phyloP scores from a whole-genome alignment of 2,113 vertebrate species.

The Microtus richardsoni region DNA sequence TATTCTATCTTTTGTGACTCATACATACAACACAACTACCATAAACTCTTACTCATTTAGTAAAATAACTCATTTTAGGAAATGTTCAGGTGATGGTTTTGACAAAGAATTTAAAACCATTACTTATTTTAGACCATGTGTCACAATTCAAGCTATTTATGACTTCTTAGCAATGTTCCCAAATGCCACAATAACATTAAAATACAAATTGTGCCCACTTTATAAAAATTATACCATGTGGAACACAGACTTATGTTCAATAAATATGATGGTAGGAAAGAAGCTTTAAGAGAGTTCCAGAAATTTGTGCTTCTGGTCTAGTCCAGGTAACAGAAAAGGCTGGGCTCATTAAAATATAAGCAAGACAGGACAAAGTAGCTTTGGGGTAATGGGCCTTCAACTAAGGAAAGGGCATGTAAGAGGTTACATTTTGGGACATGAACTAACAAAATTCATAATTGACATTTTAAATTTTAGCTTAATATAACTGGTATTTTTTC shows the following conservation, averaged over 20 bases:
- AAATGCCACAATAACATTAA: slow-evolving; percentile 33
- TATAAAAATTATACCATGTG: neutral
- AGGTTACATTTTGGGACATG: neutral
- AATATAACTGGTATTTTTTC: neutral
- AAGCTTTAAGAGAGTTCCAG: neutral
- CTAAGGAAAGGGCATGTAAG: neutral
- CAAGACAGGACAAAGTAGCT: neutral
- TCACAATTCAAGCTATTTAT: neutral
- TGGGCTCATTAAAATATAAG: neutral
- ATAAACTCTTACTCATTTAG: slow-evolving; percentile 9
- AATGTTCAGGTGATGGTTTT: neutral
- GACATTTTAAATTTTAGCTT: neutral
- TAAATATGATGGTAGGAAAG: neutral
- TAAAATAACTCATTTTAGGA: slow-evolving; percentile 24
- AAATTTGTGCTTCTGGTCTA: neutral
- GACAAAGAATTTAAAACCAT: slow-evolving; percentile 22
- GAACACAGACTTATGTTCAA: neutral
- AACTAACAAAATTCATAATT: neutral
- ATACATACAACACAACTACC: slow-evolving; percentile 21
- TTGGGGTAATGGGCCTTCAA: neutral
- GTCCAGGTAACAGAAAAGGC: neutral
- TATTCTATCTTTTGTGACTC: slow-evolving; percentile 22
- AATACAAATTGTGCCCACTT: neutral
- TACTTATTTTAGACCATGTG: slow-evolving; percentile 17
- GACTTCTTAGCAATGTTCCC: neutral